These are phyloP conservation scores for Hirtodrosophila histrioides DNA, from an alignment of 2,888 invertebrate genomes.

Conservation along the genomic window DNA sequence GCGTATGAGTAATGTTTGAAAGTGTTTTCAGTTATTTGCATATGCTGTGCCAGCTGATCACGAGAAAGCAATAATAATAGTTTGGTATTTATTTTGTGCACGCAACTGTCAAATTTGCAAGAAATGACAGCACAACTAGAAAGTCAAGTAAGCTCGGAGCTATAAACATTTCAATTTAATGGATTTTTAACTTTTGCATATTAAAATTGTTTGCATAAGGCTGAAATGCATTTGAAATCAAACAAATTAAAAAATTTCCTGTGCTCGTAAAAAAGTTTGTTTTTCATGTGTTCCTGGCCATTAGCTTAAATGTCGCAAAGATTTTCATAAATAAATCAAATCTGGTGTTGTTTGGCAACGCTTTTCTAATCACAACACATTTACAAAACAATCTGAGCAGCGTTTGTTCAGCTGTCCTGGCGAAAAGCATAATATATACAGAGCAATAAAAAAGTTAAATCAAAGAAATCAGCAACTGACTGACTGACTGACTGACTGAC, in stretches of 20 bases:
- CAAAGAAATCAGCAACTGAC: constrained; percentile 26
- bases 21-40: constrained; percentile 22
- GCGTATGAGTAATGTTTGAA: constrained; percentile 42
- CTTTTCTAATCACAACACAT: constrained; percentile 69
- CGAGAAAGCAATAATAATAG: constrained; percentile 19
- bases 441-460: constrained; percentile 53
- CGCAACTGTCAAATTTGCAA: neutral
- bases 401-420: constrained; percentile 13
- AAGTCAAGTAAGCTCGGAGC: neutral
- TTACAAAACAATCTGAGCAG: constrained; percentile 59
- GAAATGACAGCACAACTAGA: neutral
- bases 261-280: constrained; percentile 9
- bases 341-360: constrained; percentile 1
- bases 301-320: constrained; percentile 47
- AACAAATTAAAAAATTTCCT: neutral
- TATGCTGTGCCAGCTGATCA: constrained; percentile 11
- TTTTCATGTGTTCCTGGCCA: constrained; percentile 7
- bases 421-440: constrained; percentile 26
- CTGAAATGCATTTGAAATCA: too few relatives aligned
- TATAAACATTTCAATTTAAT: too few relatives aligned
- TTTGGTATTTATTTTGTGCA: constrained; percentile 5
- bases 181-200: too few relatives aligned
- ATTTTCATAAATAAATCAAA: constrained; percentile 73
- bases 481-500: constrained; percentile 6
- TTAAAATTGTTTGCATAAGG: too few relatives aligned